phyloP scores from a whole-genome alignment of 2,113 vertebrate genomes.

The Ochotona curzoniae region DNA sequence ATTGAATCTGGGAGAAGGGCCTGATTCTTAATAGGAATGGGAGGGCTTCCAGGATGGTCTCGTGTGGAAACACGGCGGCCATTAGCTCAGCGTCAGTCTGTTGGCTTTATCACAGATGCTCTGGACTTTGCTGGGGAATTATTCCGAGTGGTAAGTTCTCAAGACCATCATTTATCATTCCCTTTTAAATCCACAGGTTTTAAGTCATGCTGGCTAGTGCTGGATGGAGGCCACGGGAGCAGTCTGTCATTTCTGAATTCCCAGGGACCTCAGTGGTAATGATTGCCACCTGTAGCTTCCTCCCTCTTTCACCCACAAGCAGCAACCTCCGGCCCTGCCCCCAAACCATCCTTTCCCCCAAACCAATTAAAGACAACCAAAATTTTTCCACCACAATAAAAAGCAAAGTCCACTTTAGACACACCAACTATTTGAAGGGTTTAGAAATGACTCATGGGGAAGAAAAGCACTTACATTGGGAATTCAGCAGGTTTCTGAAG shows the following conservation, averaged over 20 bases:
- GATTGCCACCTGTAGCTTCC: not conserved
- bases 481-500: not conserved
- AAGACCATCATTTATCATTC: not conserved
- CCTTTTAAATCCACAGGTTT: not conserved
- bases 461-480: not conserved
- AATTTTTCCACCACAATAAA: not conserved
- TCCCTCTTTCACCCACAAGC: too few relatives aligned
- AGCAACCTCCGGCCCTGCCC: not conserved
- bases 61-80: not conserved
- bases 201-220: not conserved
- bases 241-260: not conserved
- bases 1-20: not conserved
- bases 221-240: not conserved
- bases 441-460: not conserved
- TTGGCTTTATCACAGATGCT: not conserved
- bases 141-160: not conserved
- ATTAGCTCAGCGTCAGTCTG: not conserved
- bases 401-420: not conserved
- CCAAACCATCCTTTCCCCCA: not conserved
- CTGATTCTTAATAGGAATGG: not conserved
- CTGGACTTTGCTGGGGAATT: not conserved
- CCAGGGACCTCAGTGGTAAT: not conserved
- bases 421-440: not conserved
- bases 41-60: not conserved
- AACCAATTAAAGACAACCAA: not conserved